Evolutionary conservation across 2,888 invertebrate species (phyloP), one percentile per base, ranked within the genome.

Genomic region (Busseola fusca): DNA sequence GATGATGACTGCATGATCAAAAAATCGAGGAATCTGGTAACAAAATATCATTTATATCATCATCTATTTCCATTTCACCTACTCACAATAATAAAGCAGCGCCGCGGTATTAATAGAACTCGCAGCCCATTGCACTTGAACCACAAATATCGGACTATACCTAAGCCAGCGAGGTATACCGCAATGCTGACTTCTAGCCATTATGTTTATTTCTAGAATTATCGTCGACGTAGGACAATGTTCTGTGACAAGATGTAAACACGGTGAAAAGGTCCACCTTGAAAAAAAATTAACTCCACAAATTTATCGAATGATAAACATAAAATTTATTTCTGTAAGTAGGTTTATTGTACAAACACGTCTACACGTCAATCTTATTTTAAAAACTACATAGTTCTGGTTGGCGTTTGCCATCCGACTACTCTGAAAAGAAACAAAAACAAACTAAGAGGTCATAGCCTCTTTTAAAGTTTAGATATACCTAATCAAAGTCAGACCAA

Each of bases 151-250:
- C 60, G 60, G 54, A 65, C 21, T 62, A 69, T 68, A n/a, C n/a
- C n/a, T n/a, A 78, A 71, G 52, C 45, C 63, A 64, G 56, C 80
- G 57, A 69, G 45, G 66, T 72, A 68, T 84, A 78, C 83, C 83
- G 83, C 83, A 84, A 80, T 84, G 83, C 85, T 48, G 85, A 74
- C 70, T 76, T 77, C 74, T 68, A 83, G 69, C 64, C 45, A 73
- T 80, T 76, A 73, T 62, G 67, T 69, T 78, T 78, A 74, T 84
- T 83, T 83, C 80, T 72, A 83, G 85, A 80, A 77, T 69, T 68
- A 82, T 73, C 54, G 79, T 64, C 45, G 63, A 66, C 72, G 52
- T 74, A 76, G 72, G 71, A 82, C 70, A 77, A 40, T 64, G 64
- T 74, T 54, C 57, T 70, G 21, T 45, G n/a, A 0, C 18, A 59